phyloP scores from a whole-genome alignment of 2,797 vertebrate genomes.

The Mus minutoides region DNA sequence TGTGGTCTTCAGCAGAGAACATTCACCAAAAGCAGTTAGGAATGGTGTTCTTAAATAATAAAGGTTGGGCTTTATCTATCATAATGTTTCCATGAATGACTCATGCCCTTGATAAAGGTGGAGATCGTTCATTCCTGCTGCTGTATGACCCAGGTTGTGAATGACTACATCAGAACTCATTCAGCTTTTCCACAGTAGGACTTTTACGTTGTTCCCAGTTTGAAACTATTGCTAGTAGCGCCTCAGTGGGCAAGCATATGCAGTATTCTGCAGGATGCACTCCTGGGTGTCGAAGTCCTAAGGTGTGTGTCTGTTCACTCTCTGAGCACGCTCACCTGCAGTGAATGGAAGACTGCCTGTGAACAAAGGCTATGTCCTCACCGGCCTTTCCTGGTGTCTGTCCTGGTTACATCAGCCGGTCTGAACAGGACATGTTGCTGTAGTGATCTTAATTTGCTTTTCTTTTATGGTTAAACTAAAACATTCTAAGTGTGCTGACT shows the following conservation, averaged over 20 bases:
- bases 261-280: neutral
- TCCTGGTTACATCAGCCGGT: neutral
- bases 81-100: neutral
- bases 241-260: neutral
- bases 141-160: neutral
- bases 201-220: neutral
- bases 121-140: neutral
- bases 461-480: neutral
- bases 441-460: constrained; percentile 35
- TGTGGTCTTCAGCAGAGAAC: neutral
- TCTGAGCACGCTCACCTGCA: neutral
- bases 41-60: neutral
- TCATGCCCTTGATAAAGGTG: neutral
- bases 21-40: neutral
- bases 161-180: neutral
- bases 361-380: neutral
- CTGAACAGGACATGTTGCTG: neutral
- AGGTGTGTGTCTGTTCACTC: neutral
- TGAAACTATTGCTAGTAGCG: neutral
- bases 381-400: neutral
- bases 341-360: neutral
- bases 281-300: neutral
- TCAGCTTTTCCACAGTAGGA: neutral
- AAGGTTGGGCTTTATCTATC: neutral
- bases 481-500: neutral